These are phyloP conservation scores for Aphaenogaster rudis DNA, from an alignment of 1,140 invertebrate species.

Conservation along the genomic window DNA sequence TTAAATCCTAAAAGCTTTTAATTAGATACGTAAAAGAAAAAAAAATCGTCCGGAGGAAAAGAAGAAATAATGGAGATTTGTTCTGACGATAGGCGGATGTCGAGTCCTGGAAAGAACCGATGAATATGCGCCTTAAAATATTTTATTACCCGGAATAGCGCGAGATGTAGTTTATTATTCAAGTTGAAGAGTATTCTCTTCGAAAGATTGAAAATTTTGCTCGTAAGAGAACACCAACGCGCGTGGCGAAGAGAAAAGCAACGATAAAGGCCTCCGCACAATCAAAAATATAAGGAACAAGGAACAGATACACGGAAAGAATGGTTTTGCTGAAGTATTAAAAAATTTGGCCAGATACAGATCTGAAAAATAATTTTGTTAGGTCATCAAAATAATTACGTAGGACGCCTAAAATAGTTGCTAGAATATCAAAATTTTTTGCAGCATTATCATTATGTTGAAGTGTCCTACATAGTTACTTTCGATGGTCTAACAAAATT, in stretches of 20 bases:
- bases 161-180: not conserved
- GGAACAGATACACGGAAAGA: no score
- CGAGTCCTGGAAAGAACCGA: not conserved
- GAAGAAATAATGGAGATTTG: not conserved
- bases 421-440: no score
- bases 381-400: no score
- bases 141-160: not conserved
- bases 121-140: not conserved
- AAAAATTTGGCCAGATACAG: no score
- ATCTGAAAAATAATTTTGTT: no score
- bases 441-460: no score
- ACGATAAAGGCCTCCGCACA: not conserved
- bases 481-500: no score
- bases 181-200: no score
- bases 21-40: conserved; percentile 35
- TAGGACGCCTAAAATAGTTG: no score
- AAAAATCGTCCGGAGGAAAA: not conserved
- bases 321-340: no score
- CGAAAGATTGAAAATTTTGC: not conserved
- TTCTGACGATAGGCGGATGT: not conserved
- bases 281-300: no score
- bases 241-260: not conserved
- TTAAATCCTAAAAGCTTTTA: conserved; percentile 60
- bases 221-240: not conserved
- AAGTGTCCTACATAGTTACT: no score